Percentiles rank a stretch among this genome's conserved stretches.
These are phyloP conservation scores for Ips nitidus DNA, from an alignment of 1,140 invertebrate species.

Conservation along the genomic window DNA sequence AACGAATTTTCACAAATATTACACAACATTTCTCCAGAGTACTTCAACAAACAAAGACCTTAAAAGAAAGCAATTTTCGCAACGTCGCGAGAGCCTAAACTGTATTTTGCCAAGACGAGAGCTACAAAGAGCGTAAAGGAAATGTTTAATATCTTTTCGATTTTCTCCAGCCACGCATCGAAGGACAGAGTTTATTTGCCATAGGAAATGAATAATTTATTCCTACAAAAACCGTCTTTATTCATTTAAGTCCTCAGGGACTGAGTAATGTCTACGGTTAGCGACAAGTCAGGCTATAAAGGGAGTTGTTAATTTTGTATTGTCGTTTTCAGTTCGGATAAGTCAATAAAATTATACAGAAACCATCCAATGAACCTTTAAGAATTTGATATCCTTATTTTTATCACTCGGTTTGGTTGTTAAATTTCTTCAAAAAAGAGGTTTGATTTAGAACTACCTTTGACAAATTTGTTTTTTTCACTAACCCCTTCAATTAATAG, in stretches of 20 bases:
- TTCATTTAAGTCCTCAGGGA: not conserved
- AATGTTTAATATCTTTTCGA: slow-evolving; percentile 32
- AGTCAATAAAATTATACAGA: too few species aligned
- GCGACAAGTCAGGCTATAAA: not conserved
- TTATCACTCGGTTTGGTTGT: too few species aligned
- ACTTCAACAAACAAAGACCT: slow-evolving; percentile 28
- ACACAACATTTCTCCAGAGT: slow-evolving; percentile 22
- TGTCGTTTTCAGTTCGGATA: not conserved
- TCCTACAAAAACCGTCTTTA: slow-evolving; percentile 9
- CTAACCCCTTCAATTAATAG: too few species aligned
- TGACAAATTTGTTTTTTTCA: not conserved
- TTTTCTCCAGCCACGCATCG: slow-evolving; percentile 16
- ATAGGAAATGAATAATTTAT: slow-evolving; percentile 26
- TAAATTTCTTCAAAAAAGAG: too few species aligned
- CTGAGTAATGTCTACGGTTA: slow-evolving; percentile 1
- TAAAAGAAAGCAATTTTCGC: slow-evolving; percentile 28
- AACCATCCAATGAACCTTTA: too few species aligned
- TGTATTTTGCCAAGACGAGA: slow-evolving; percentile 18
- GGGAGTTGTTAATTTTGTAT: slow-evolving; percentile 1
- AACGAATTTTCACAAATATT: slow-evolving; percentile 23
- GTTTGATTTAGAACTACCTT: not conserved
- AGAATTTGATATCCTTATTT: too few species aligned
- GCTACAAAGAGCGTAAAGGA: slow-evolving; percentile 28
- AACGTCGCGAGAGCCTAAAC: slow-evolving; percentile 22
- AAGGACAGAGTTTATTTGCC: slow-evolving; percentile 20